Conservation (phyloP, 2,888 invertebrate genomes). For the Limnephilus auricula region DNA sequence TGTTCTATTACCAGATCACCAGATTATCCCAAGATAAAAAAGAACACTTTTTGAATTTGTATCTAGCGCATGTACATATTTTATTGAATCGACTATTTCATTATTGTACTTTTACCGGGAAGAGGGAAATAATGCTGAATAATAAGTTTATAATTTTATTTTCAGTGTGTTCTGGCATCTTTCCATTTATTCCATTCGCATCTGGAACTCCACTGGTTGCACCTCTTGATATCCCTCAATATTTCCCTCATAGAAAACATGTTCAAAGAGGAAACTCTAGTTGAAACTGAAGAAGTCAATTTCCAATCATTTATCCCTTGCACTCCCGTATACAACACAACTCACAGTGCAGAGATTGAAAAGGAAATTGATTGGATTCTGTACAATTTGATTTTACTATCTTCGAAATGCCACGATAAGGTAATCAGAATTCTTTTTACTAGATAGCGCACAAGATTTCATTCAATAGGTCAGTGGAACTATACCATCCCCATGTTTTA, state of each 20-base stretch:
- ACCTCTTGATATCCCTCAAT: conserved; percentile 67
- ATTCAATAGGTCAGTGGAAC: neutral
- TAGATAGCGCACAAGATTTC: neutral
- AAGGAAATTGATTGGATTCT: conserved; percentile 68
- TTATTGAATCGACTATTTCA: too few species aligned
- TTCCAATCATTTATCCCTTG: conserved; percentile 68
- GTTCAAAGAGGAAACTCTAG: conserved; percentile 61
- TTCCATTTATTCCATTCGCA: conserved; percentile 76
- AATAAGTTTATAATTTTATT: conserved; percentile 55
- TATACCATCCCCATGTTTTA: neutral
- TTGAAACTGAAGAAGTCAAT: conserved; percentile 63
- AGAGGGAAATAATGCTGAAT: neutral
- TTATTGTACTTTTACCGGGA: neutral
- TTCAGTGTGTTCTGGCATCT: conserved; percentile 72
- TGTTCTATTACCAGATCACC: neutral
- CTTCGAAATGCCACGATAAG: conserved; percentile 71
- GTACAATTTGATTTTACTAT: conserved; percentile 70
- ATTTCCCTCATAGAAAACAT: conserved; percentile 58
- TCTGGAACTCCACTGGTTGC: conserved; percentile 74
- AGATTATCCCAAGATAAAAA: neutral
- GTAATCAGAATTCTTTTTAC: conserved; percentile 67
- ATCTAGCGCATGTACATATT: too few species aligned
- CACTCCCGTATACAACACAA: conserved; percentile 51
- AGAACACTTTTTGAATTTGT: too few species aligned
- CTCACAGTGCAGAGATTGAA: conserved; percentile 61